phyloP scores from a whole-genome alignment of 2,113 vertebrate species.

The Forbesichthys papilliferus region DNA sequence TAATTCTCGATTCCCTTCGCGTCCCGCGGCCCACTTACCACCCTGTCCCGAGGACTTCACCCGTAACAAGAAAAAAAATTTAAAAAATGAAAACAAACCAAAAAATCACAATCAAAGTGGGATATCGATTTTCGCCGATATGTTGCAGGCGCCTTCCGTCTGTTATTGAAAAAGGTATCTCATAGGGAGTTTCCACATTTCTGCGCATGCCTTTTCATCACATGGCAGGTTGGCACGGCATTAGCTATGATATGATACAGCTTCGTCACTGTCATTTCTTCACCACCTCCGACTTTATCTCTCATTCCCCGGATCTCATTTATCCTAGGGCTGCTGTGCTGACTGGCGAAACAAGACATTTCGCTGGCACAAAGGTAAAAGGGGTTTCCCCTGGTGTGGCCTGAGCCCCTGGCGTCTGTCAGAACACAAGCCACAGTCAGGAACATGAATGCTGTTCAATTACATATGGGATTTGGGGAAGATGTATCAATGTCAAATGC shows the following conservation, averaged over 20 bases:
- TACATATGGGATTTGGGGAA: conserved; percentile 20
- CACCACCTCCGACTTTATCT: conserved; percentile 1
- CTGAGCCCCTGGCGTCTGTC: conserved; percentile 16
- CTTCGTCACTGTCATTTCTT: conserved; percentile 10
- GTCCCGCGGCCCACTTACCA: conserved; percentile 67
- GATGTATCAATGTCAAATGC: conserved; percentile 18
- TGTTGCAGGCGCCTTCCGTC: conserved; percentile 9
- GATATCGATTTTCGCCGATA: conserved; percentile 23
- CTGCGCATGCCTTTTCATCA: conserved; percentile 40
- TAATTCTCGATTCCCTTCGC: conserved; percentile 74
- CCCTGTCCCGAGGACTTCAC: conserved; percentile 22
- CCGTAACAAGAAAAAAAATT: conserved; percentile 57
- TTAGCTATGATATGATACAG: conserved; percentile 34
- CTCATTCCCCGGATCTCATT: conserved; percentile 23
- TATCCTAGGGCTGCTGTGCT: conserved; percentile 44
- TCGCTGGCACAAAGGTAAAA: conserved; percentile 26
- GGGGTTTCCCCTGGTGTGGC: conserved; percentile 33
- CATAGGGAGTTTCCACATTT: conserved; percentile 54
- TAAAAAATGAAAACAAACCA: conserved; percentile 21
- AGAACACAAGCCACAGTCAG: conserved; percentile 32
- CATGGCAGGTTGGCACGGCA: conserved; percentile 36
- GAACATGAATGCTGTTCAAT: conserved; percentile 20
- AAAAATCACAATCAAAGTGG: conserved; percentile 40
- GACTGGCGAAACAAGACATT: conserved; percentile 41
- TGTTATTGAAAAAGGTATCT: neutral